Evolutionary conservation across 2,797 vertebrate species (phyloP), one percentile per base, ranked within the genome.

Genomic region (Lithobates sylvaticus): DNA sequence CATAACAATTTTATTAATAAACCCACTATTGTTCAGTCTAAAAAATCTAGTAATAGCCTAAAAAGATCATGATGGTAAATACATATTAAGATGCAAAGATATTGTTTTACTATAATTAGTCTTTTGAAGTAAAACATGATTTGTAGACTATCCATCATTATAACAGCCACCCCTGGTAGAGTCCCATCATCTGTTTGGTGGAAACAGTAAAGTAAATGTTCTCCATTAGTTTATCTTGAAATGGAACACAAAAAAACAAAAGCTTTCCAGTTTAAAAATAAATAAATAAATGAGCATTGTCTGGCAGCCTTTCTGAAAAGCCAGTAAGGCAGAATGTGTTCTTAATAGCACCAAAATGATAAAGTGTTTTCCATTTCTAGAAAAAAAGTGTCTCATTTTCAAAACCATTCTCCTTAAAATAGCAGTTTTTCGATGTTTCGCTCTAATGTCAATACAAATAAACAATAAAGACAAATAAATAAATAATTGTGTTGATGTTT

Each of bases 261-360:
- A 64, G 0, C 29, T 69, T 29, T 58, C 4, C 0, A 9, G 5
- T 67, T 29, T 32, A 34, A 76, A 58, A 85, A 58, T 84, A 71
- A 58, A 72, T 0, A 58, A 85, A 58, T 84, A 68, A 88, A 73
- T 85, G 71, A 84, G 73, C n/a, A 64, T 42, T 73, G 50, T 91
- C 71, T 39, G 88, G 0, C 1, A 50, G 88, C 89, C 85, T 89
- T 23, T 29, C n/a, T 88, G 61, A 10, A 87, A 88, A 85, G 84
- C 82, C 77, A 86, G 29, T 68, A 77, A 36, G 1, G 2, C 3
- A 77, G 10, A 81, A 85, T 80, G 64, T 80, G 32, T 82, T 86
- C 70, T 77, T 86, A 80, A 79, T 80, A 85, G 77, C 58, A 42
- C 29, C 65, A 50, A 34, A 29, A 86, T 82, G 85, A 86, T 36